Evolutionary conservation across 2,113 vertebrate species (phyloP).

Genomic region (Tragulus kanchil): DNA sequence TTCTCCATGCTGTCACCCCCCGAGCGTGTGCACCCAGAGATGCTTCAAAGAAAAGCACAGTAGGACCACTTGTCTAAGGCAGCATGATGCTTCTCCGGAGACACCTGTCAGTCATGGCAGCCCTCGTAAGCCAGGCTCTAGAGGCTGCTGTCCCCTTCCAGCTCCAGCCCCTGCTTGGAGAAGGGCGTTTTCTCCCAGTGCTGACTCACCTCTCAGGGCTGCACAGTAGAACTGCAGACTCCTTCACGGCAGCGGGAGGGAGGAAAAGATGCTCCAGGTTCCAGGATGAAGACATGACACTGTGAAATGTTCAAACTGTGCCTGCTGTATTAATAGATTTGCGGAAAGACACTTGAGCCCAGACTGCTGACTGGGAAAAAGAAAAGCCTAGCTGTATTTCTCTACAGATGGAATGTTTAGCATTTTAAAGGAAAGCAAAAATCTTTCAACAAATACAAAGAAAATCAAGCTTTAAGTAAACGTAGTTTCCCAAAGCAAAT

Average conservation of each 20-base stretch:
- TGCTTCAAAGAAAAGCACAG: neutral
- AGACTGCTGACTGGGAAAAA: neutral
- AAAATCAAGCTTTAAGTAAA: conserved; percentile 34
- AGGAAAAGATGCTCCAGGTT: neutral
- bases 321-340: neutral
- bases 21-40: neutral
- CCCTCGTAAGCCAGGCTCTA: neutral
- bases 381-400: neutral
- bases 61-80: neutral
- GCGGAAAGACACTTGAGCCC: neutral
- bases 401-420: neutral
- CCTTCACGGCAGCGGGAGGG: neutral
- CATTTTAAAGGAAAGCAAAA: conserved; percentile 34
- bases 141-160: neutral
- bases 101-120: neutral
- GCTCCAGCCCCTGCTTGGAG: neutral
- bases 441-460: neutral
- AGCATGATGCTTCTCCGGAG: neutral
- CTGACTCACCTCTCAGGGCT: conserved; percentile 52
- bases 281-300: neutral
- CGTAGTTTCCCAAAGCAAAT: neutral
- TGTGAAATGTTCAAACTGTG: neutral
- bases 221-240: neutral
- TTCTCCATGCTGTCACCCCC: neutral
- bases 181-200: neutral